Evolutionary conservation across 2,888 invertebrate species (phyloP).

Genomic region (Bimastos eiseni): DNA sequence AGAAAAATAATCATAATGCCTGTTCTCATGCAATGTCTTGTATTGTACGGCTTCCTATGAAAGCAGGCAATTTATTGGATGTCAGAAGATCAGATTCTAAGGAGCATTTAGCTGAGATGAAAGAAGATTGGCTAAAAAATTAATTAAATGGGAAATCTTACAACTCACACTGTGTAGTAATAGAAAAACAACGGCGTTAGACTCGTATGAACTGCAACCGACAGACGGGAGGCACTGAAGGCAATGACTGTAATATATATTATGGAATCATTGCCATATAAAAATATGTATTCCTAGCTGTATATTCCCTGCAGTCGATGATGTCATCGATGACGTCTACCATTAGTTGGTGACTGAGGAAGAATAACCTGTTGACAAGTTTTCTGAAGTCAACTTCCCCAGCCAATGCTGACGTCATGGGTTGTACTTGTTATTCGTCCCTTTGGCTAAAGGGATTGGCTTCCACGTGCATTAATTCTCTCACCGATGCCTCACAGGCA

Average conservation of each 20-base stretch:
- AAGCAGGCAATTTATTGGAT: not conserved
- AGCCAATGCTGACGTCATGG: not conserved
- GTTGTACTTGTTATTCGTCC: not conserved
- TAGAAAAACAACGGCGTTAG: not conserved
- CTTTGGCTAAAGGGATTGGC: not conserved
- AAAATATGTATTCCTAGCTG: not conserved
- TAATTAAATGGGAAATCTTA: constrained; percentile 2
- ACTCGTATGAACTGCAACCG: not conserved
- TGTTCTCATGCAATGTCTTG: not conserved
- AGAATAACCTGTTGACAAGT: not conserved
- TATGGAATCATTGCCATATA: not conserved
- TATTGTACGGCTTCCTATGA: not conserved
- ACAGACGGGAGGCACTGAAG: not conserved
- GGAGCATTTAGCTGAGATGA: not conserved
- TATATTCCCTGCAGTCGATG: not conserved
- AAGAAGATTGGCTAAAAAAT: not conserved
- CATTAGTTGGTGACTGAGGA: too few species aligned
- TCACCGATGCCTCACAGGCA: not conserved
- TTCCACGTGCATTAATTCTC: not conserved
- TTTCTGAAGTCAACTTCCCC: not conserved
- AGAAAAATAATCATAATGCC: not conserved
- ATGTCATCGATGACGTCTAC: not conserved
- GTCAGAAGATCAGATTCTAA: not conserved
- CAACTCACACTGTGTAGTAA: not conserved
- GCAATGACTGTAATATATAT: too few species aligned